Evolutionary conservation across 2,797 vertebrate genomes (phyloP).

Genomic region (Anguilla megastoma): DNA sequence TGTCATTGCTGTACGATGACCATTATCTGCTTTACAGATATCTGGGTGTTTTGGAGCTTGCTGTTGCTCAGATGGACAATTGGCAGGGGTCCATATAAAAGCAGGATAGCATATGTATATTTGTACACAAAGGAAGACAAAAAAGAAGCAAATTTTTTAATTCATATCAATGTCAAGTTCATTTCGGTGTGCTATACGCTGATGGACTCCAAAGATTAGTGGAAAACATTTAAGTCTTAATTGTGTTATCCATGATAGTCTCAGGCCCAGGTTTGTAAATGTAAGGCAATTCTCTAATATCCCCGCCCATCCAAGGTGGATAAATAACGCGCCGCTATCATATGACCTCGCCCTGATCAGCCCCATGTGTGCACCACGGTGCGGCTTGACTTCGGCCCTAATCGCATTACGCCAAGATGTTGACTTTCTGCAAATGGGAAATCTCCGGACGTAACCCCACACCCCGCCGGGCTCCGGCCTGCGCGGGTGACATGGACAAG

Average conservation of each 20-base stretch:
- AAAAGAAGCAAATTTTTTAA: not conserved
- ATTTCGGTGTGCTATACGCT: not conserved
- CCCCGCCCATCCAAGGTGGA: slow-evolving; percentile 63
- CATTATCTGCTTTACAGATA: not conserved
- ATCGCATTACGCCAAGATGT: slow-evolving; percentile 78
- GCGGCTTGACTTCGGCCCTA: slow-evolving; percentile 65
- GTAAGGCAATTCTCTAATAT: slow-evolving; percentile 67
- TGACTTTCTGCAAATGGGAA: slow-evolving; percentile 80
- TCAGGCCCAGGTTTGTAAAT: slow-evolving; percentile 66
- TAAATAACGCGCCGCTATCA: slow-evolving; percentile 72
- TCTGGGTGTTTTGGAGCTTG: not conserved
- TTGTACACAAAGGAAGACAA: not conserved
- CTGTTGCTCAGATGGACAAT: not conserved
- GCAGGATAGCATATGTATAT: not conserved
- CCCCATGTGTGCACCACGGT: slow-evolving; percentile 75
- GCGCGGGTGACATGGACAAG: not conserved
- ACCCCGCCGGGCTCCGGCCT: slow-evolving; percentile 54
- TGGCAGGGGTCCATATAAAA: not conserved
- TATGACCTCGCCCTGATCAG: slow-evolving; percentile 75
- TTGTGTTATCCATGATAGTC: slow-evolving; percentile 70
- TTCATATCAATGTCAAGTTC: not conserved
- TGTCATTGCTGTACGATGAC: not conserved
- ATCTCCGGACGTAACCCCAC: slow-evolving; percentile 78
- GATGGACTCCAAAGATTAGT: slow-evolving; percentile 70
- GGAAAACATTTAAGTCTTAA: slow-evolving; percentile 67